phyloP scores from a whole-genome alignment of 1,140 invertebrate genomes.

The Drosophila azteca region DNA sequence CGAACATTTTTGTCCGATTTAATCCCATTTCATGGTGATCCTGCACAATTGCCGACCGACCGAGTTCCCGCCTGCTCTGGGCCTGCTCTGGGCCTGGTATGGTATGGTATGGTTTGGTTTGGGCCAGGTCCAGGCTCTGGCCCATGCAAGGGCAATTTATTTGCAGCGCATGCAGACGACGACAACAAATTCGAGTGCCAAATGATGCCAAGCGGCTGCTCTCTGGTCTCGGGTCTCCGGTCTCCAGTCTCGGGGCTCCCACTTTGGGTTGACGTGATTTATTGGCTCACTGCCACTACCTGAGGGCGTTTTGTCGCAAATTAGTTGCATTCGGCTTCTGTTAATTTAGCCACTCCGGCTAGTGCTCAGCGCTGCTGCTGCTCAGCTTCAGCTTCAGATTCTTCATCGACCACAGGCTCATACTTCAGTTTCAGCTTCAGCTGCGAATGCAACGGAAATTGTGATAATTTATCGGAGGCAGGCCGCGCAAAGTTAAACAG shows the following conservation, averaged over 20 bases:
- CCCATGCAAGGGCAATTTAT: constrained; percentile 65
- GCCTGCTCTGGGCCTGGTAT: constrained; percentile 5
- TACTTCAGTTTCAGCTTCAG: background rate
- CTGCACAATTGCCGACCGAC: constrained; percentile 72
- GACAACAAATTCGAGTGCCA: constrained; percentile 81
- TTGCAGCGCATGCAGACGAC: constrained; percentile 73
- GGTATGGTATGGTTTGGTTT: constrained; percentile 23
- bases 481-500: constrained; percentile 70
- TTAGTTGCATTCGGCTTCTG: constrained; percentile 82
- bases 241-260: constrained; percentile 37
- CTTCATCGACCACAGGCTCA: too few species aligned
- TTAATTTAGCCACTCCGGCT: constrained; percentile 65
- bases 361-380: constrained; percentile 13
- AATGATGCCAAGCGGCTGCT: constrained; percentile 67
- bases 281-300: constrained; percentile 72
- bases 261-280: constrained; percentile 79
- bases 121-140: constrained; percentile 4
- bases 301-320: constrained; percentile 82
- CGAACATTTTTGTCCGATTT: constrained; percentile 82
- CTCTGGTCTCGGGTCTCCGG: constrained; percentile 8
- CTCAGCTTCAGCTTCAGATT: constrained; percentile 24
- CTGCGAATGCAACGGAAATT: constrained; percentile 76
- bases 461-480: constrained; percentile 78
- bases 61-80: constrained; percentile 25
- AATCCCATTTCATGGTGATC: constrained; percentile 82